Evolutionary conservation across 1,140 invertebrate species (phyloP).

Genomic region (Goniozus legneri): DNA sequence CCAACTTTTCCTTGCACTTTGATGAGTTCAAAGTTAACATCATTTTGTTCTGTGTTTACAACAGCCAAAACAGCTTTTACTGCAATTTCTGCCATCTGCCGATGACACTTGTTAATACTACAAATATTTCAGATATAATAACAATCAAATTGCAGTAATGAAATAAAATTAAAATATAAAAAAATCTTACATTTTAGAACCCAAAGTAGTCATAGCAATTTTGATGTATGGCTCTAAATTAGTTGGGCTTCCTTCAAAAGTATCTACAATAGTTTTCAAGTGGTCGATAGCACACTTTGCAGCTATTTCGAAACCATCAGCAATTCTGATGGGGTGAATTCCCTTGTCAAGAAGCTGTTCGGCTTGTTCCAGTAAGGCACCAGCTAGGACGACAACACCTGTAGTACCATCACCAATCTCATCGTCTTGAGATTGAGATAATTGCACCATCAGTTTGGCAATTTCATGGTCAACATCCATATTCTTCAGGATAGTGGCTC

Average conservation of each 20-base stretch:
- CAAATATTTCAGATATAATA: conserved; percentile 12
- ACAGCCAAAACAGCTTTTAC: conserved; percentile 94
- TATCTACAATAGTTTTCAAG: conserved; percentile 84
- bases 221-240: conserved; percentile 88
- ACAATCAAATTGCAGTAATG: background rate
- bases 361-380: conserved; percentile 94
- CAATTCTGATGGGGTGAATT: conserved; percentile 98
- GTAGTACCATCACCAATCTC: conserved; percentile 99
- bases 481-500: conserved; percentile 97
- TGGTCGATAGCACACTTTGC: conserved; percentile 86
- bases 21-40: conserved; percentile 99
- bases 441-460: conserved; percentile 95
- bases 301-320: conserved; percentile 98
- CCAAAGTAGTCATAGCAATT: conserved; percentile 96
- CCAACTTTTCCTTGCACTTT: conserved; percentile 99
- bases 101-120: conserved; percentile 81
- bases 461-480: conserved; percentile 99
- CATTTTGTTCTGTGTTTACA: conserved; percentile 87
- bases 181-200: conserved; percentile 89
- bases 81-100: conserved; percentile 98
- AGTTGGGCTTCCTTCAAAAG: conserved; percentile 79
- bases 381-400: conserved; percentile 91
- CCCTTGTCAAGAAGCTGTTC: conserved; percentile 90
- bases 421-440: conserved; percentile 98
- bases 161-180: conserved; percentile 7